These are phyloP conservation scores for Eulemur albifrons DNA, from an alignment of 2,797 vertebrate species.

Conservation along the genomic window DNA sequence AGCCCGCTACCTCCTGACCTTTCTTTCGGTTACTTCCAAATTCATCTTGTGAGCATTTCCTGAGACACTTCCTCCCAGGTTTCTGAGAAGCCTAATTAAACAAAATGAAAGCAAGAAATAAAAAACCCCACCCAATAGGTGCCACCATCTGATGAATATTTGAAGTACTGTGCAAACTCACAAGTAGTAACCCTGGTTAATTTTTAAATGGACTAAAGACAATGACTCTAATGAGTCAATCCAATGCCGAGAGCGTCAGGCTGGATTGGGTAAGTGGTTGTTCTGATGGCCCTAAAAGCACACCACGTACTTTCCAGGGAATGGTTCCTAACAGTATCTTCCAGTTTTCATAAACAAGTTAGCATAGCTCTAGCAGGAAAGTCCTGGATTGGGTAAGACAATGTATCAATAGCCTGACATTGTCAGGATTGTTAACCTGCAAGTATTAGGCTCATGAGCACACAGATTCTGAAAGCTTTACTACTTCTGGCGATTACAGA, in stretches of 20 bases:
- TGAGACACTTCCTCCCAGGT: background rate
- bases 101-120: background rate
- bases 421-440: slow-evolving; percentile 20
- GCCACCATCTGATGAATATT: background rate
- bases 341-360: background rate
- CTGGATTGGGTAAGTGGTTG: background rate
- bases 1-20: background rate
- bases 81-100: background rate
- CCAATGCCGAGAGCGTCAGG: background rate
- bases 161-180: background rate
- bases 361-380: background rate
- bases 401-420: background rate
- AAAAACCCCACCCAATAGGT: background rate
- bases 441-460: background rate
- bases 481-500: slow-evolving; percentile 69
- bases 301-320: background rate
- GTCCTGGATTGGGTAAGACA: background rate
- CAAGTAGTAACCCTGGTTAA: background rate
- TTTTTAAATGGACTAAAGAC: background rate
- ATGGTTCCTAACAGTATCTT: background rate
- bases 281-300: background rate
- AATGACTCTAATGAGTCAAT: background rate
- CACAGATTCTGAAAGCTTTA: slow-evolving; percentile 37
- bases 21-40: background rate
- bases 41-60: background rate